Conservation (phyloP, 2,888 invertebrate species). For the Epirrita christyi region DNA sequence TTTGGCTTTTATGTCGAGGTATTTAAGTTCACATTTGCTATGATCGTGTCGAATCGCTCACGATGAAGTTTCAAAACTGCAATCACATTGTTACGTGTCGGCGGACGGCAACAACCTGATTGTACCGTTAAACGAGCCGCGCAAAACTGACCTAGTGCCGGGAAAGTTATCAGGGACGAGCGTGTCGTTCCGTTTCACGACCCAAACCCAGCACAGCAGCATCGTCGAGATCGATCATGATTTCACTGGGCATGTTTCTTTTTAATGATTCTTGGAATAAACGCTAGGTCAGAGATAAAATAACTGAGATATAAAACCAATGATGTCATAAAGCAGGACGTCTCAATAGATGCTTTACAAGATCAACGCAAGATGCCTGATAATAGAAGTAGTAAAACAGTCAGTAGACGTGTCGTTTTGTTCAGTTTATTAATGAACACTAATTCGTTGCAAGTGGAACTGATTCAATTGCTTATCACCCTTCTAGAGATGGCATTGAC, state of each 20-base stretch:
- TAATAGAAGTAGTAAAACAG: conserved; percentile 49
- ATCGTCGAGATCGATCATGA: conserved; percentile 52
- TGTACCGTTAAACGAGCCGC: conserved; percentile 81
- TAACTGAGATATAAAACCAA: conserved; percentile 51
- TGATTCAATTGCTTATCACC: conserved; percentile 81
- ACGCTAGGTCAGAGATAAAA: conserved; percentile 36
- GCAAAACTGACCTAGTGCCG: conserved; percentile 84
- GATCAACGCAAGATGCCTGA: conserved; percentile 48
- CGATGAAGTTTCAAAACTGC: conserved; percentile 77
- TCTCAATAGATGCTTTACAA: conserved; percentile 53
- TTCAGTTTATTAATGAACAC: conserved; percentile 71
- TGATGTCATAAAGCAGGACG: conserved; percentile 67
- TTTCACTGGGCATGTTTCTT: conserved; percentile 40
- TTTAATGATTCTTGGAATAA: conserved; percentile 40
- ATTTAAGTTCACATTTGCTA: conserved; percentile 55
- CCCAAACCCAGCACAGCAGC: conserved; percentile 42
- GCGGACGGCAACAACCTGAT: conserved; percentile 79
- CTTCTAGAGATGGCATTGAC: conserved; percentile 75
- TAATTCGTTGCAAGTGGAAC: conserved; percentile 83
- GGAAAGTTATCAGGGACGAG: conserved; percentile 79
- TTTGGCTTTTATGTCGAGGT: conserved; percentile 45
- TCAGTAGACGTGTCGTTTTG: conserved; percentile 62
- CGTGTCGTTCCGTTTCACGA: conserved; percentile 70
- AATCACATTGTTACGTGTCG: conserved; percentile 79
- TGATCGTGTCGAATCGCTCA: conserved; percentile 48